Evolutionary conservation across 1,140 invertebrate species (phyloP), one percentile per base, ranked within the genome.

Genomic region (Brachystomella parvula): DNA sequence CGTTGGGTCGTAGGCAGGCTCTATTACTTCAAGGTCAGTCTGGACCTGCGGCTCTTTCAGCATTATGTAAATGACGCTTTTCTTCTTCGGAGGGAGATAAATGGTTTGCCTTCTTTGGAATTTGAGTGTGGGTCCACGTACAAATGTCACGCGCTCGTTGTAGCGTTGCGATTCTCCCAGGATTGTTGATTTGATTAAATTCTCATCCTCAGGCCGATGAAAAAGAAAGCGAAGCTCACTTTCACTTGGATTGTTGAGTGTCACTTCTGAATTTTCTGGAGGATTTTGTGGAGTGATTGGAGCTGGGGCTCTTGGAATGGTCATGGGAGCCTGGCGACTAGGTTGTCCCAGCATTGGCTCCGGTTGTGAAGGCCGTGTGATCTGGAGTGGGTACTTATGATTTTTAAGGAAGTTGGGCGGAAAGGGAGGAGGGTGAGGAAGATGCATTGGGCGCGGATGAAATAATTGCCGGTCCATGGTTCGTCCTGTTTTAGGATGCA

Each of bases 11-110:
- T n/a, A n/a, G n/a, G n/a, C n/a, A n/a, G n/a, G n/a, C 44, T 47
- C 44, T 21, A 47, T 65, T 24, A 65, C 63, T 32, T 65, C 26
- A 24, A 65, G 47, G 28, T 65, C 56, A 17, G 56, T 56, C 12
- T 57, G 28, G 24, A 65, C 49, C 32, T 65, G 64, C 2, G 64
- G 64, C 28, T 66, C 64, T 33, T 59, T 61, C 3, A 66, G 56
- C 17, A 66, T 28, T 28, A 66, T 61, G 44, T 66, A 66, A 9
- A 66, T 53, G 19, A 66, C 58, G 15, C 47, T 66, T 47, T 66
- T 66, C 58, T 63, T 66, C 29, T 61, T 59, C 17, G 64, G 64
- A 2, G 65, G 65, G 19, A 66, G 59, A 30, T 66, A 66, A 15
- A 66, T 47, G 2, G 39, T 66, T 33, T 66, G 59, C 31, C 59